phyloP scores from a whole-genome alignment of 2,113 vertebrate genomes.

The Carassius gibelio region DNA sequence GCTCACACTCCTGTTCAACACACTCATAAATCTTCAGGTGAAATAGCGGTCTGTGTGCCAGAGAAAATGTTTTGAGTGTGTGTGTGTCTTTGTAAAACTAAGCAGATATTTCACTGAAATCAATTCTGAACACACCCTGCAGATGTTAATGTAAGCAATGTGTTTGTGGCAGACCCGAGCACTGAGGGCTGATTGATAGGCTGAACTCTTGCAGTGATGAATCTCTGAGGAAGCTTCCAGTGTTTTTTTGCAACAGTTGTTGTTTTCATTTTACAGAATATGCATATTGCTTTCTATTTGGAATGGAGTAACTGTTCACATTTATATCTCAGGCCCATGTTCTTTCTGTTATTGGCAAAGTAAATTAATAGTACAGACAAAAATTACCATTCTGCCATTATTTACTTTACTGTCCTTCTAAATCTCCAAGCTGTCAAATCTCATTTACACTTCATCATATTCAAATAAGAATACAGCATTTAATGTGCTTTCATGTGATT shows the following conservation, averaged over 20 bases:
- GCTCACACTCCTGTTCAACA: slow-evolving; percentile 72
- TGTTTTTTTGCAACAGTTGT: not conserved
- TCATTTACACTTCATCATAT: not conserved
- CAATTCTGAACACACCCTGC: not conserved
- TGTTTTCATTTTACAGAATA: not conserved
- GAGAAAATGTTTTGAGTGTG: slow-evolving; percentile 44
- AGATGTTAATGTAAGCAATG: slow-evolving; percentile 6
- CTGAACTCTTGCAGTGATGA: slow-evolving; percentile 13
- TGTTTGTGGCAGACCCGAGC: slow-evolving; percentile 24
- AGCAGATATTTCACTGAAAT: not conserved
- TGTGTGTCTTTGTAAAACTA: not conserved
- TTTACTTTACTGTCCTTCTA: not conserved
- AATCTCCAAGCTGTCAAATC: not conserved
- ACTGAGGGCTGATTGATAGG: slow-evolving; percentile 10
- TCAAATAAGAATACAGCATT: not conserved
- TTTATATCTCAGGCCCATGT: not conserved
- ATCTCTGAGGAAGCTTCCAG: slow-evolving; percentile 11
- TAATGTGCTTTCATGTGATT: not conserved
- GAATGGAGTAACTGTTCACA: not conserved
- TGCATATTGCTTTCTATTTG: slow-evolving; percentile 2
- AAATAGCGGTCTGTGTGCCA: slow-evolving; percentile 50
- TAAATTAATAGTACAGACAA: not conserved
- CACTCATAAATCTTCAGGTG: slow-evolving; percentile 80
- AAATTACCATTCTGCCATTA: not conserved
- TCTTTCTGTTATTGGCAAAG: not conserved